Evolutionary conservation across 2,797 vertebrate genomes (phyloP).

Genomic region (Crax fasciolata): DNA sequence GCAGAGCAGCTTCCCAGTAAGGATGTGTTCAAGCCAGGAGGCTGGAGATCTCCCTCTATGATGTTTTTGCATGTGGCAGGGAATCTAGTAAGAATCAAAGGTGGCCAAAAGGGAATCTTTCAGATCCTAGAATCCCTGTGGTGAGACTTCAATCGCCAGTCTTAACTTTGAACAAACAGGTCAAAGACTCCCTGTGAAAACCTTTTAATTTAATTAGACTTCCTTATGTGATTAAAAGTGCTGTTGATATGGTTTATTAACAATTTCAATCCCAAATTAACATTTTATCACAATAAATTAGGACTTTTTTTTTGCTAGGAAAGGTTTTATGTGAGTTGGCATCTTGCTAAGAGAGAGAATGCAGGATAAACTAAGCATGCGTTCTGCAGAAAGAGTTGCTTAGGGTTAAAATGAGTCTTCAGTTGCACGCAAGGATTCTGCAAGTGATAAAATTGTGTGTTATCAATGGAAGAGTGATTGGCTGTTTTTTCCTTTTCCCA

Average conservation of each 20-base stretch:
- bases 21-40: neutral
- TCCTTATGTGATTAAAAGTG: neutral
- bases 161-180: conserved; percentile 11
- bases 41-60: neutral
- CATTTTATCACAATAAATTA: neutral
- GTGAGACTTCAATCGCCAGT: neutral
- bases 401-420: neutral
- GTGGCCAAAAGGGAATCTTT: neutral
- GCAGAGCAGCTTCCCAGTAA: neutral
- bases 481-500: neutral
- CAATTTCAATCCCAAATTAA: neutral
- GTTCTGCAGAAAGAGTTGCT: neutral
- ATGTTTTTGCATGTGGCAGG: neutral
- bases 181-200: conserved; percentile 5
- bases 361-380: neutral
- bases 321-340: neutral
- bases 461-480: neutral
- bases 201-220: conserved; percentile 12
- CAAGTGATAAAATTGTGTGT: neutral
- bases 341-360: neutral
- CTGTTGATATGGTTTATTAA: conserved; percentile 1
- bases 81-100: neutral
- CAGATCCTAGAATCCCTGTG: neutral
- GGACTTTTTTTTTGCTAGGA: neutral
- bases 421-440: neutral